These are phyloP conservation scores for Nemapogon koenigi DNA, from an alignment of 2,888 invertebrate genomes.

Conservation along the genomic window DNA sequence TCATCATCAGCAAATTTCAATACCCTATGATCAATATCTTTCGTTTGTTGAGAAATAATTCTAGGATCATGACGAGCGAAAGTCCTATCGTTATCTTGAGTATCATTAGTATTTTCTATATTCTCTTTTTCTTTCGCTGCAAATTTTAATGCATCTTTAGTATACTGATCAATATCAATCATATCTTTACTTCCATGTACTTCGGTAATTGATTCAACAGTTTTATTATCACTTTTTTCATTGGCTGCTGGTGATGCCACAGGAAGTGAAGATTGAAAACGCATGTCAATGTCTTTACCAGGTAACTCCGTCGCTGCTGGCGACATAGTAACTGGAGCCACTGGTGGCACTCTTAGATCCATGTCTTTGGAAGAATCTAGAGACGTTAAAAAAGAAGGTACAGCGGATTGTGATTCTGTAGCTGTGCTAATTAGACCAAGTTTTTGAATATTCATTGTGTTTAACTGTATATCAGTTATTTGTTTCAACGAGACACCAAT, in stretches of 20 bases:
- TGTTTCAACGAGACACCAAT: constrained; percentile 66
- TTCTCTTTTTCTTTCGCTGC: constrained; percentile 55
- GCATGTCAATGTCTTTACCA: constrained; percentile 58
- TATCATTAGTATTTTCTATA: constrained; percentile 46
- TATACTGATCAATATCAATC: constrained; percentile 61
- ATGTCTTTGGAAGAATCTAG: constrained; percentile 38
- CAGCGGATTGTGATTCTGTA: constrained; percentile 26
- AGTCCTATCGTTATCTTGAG: constrained; percentile 35
- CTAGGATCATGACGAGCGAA: constrained; percentile 20
- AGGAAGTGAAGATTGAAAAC: constrained; percentile 40
- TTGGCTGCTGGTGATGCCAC: constrained; percentile 19
- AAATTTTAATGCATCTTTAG: constrained; percentile 60
- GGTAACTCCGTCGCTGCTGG: constrained; percentile 35
- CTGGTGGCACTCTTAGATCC: constrained; percentile 52
- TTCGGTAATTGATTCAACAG: constrained; percentile 22
- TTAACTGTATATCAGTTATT: constrained; percentile 68
- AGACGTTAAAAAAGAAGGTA: constrained; percentile 28
- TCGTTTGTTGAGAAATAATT: constrained; percentile 26
- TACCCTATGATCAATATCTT: constrained; percentile 58
- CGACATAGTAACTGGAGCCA: constrained; percentile 27
- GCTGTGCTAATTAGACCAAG: constrained; percentile 49
- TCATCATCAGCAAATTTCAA: constrained; percentile 43
- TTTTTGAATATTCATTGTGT: constrained; percentile 66
- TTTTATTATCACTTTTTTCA: constrained; percentile 25
- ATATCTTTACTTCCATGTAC: constrained; percentile 37